phyloP scores from a whole-genome alignment of 2,797 vertebrate species.

The Gobionotothen gibberifrons region DNA sequence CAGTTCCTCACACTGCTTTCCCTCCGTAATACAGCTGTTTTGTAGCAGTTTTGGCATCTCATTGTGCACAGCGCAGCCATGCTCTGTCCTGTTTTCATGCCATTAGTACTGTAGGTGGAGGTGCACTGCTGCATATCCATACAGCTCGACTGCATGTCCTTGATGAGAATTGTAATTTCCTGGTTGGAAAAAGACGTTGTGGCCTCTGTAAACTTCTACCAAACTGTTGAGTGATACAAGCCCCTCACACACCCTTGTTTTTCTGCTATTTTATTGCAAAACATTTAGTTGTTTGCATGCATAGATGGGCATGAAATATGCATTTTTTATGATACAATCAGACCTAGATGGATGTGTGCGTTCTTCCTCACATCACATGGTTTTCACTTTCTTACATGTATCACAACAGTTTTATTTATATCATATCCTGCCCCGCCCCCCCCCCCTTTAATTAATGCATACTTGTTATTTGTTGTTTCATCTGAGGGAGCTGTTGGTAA shows the following conservation, averaged over 20 bases:
- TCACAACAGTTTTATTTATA: neutral
- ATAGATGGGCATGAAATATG: neutral
- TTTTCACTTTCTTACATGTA: neutral
- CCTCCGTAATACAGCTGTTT: neutral
- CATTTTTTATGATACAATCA: too few relatives aligned
- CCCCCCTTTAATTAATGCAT: neutral
- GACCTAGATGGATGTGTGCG: too few relatives aligned
- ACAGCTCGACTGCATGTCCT: slow-evolving; percentile 5
- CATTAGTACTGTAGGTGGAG: neutral
- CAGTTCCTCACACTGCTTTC: neutral
- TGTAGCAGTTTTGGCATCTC: neutral
- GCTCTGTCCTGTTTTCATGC: neutral
- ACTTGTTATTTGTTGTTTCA: neutral
- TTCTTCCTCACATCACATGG: too few relatives aligned
- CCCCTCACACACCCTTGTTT: neutral
- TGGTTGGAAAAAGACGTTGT: neutral
- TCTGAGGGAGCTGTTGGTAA: neutral
- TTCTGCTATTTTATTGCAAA: neutral
- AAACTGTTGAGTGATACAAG: too few relatives aligned
- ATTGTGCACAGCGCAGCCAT: neutral
- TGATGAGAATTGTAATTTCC: neutral
- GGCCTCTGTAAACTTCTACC: neutral
- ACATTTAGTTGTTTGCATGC: neutral
- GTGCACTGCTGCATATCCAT: neutral
- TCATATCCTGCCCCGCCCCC: neutral